phyloP scores from a whole-genome alignment of 1,140 invertebrate genomes.

The Palaemon carinicauda region DNA sequence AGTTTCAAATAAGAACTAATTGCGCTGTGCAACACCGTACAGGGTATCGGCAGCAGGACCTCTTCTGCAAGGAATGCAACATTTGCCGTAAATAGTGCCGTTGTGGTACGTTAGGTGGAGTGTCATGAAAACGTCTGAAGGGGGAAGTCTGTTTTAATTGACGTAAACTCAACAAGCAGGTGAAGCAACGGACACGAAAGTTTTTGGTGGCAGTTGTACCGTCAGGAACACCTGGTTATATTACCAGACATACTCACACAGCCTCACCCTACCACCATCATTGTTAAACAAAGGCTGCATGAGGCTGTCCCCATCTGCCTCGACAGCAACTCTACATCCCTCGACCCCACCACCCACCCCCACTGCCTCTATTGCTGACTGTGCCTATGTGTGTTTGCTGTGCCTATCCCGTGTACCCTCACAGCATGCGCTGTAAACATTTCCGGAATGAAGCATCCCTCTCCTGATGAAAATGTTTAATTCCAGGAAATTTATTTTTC shows the following conservation, averaged over 20 bases:
- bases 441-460: background rate
- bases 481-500: too few relatives aligned
- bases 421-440: background rate
- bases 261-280: background rate
- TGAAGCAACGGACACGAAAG: too few relatives aligned
- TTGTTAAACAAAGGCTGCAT: slow-evolving; percentile 47
- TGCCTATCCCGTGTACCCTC: background rate
- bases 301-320: slow-evolving; percentile 15
- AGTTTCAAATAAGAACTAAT: too few relatives aligned
- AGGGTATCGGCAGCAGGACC: too few relatives aligned
- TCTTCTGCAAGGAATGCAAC: too few relatives aligned
- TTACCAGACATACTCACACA: background rate
- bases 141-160: too few relatives aligned
- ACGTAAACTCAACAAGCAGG: too few relatives aligned
- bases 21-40: too few relatives aligned
- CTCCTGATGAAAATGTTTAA: background rate
- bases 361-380: background rate
- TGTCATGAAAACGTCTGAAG: too few relatives aligned
- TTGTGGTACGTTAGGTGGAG: too few relatives aligned
- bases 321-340: background rate
- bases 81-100: too few relatives aligned
- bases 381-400: background rate
- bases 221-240: slow-evolving; percentile 6
- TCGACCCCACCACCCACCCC: background rate
- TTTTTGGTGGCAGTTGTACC: too few relatives aligned